Base-by-base conservation (phyloP, 2,113 vertebrate genomes). In the Bothrops jararaca region DNA sequence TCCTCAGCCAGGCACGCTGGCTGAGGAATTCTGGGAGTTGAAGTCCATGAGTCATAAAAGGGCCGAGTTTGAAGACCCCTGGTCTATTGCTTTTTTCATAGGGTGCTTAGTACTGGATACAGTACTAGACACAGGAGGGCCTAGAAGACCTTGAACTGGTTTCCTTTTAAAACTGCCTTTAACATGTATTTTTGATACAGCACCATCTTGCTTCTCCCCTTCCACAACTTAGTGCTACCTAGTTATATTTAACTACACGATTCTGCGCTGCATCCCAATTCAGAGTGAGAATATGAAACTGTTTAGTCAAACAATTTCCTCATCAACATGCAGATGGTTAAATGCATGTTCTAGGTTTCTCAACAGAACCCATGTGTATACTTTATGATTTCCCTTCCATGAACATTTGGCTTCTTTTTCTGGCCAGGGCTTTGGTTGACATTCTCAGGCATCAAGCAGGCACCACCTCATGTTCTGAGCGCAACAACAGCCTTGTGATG, bases 371-470 rank as follows among this genome's bases (percentile, higher is more conserved):
- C 39, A 8, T 22, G 45, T 13, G 5, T n/a, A 52, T 18, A 26
- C 48, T 15, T 34, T 26, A 3, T 58, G 0, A 23, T 9, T 42
- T 48, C n/a, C 18, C 1, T 58, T 85, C 45, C 5, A 34, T 10
- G 9, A 57, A 42, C 26, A 2, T 86, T 92, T 88, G 52, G 11
- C 9, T 22, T n/a, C 20, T 45, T 80, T 80, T 89, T 34, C 57
- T 74, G 1, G 88, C 91, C 86, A 99, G 98, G 97, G 98, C 98
- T 45, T 97, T 99, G 95, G 98, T 99, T 86, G 98, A 99, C 96
- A 99, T 99, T 95, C 94, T 99, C 94, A 97, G 98, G 85, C 98
- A 99, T 95, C 98, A 99, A 94, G 98, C 98, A 0, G 98, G 98
- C 56, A 98, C 98, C 0, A 98, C 98, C 57, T 97, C 98, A 91